A percentile compares a stretch with the other conserved stretches of the same genome.
These are phyloP conservation scores for Thomomys bottae DNA, from an alignment of 2,113 vertebrate genomes.

Conservation along the genomic window DNA sequence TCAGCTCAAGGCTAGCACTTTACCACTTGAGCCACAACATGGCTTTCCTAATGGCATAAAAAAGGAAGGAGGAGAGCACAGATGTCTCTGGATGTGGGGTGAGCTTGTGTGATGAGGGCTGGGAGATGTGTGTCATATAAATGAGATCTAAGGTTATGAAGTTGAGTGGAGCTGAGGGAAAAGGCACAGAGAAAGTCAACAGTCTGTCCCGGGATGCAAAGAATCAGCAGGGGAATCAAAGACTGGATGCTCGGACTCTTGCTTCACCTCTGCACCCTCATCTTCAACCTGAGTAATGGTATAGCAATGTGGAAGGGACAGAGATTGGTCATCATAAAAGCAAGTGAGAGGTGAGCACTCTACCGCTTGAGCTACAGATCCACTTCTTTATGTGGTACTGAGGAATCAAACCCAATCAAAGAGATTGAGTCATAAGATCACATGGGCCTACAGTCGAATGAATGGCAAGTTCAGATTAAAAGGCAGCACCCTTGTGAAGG, in stretches of 20 bases:
- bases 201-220: conserved; percentile 14
- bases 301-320: not conserved
- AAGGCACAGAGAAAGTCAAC: not conserved
- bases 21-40: no score
- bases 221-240: not conserved
- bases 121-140: not conserved
- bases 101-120: not conserved
- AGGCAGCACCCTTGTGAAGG: not conserved
- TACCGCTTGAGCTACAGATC: no score
- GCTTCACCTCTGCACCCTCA: not conserved
- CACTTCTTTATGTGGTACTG: no score
- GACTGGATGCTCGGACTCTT: not conserved
- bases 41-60: conserved; percentile 1
- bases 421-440: no score
- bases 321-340: not conserved
- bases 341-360: not conserved
- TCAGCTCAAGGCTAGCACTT: no score
- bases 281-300: conserved; percentile 6
- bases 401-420: no score
- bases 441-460: not conserved
- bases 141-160: not conserved
- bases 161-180: not conserved
- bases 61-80: not conserved
- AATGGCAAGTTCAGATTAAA: not conserved
- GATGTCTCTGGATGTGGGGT: not conserved